Evolutionary conservation across 2,888 invertebrate genomes (phyloP).

Genomic region (Poecilus cupreus): DNA sequence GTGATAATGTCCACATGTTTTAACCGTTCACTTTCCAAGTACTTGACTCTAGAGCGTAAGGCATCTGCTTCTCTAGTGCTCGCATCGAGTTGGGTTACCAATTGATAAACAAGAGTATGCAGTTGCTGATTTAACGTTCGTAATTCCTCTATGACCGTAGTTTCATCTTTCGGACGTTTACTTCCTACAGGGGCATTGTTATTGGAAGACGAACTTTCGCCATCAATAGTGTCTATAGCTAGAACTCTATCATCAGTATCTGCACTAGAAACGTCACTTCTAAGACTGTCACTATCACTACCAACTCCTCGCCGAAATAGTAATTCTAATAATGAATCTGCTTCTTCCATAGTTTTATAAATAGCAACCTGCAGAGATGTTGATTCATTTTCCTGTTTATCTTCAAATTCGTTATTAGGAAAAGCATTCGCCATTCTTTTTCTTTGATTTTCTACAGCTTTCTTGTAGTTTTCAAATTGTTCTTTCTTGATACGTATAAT

Average conservation of each 20-base stretch:
- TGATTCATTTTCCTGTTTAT: constrained; percentile 70
- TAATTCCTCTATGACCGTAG: constrained; percentile 80
- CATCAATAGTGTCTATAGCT: constrained; percentile 31
- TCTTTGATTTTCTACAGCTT: constrained; percentile 74
- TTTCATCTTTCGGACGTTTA: constrained; percentile 78
- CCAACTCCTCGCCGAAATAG: constrained; percentile 67
- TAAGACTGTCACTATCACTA: constrained; percentile 68
- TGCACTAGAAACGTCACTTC: constrained; percentile 63
- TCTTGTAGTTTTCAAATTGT: constrained; percentile 73
- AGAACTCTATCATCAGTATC: constrained; percentile 63
- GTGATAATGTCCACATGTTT: constrained; percentile 38
- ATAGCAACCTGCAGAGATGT: constrained; percentile 76
- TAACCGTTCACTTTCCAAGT: constrained; percentile 74
- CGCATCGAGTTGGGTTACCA: constrained; percentile 80
- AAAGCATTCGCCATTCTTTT: constrained; percentile 68
- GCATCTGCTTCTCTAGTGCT: constrained; percentile 79
- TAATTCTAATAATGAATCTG: constrained; percentile 77
- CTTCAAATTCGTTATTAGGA: constrained; percentile 70
- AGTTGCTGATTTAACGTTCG: constrained; percentile 80
- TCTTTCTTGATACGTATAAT: constrained; percentile 77
- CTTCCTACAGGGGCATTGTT: constrained; percentile 69
- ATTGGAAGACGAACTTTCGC: neutral
- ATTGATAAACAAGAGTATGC: constrained; percentile 76
- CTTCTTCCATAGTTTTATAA: constrained; percentile 80
- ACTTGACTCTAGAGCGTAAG: constrained; percentile 76